phyloP scores from a whole-genome alignment of 2,797 vertebrate species.

The Eutrigla gurnardus region DNA sequence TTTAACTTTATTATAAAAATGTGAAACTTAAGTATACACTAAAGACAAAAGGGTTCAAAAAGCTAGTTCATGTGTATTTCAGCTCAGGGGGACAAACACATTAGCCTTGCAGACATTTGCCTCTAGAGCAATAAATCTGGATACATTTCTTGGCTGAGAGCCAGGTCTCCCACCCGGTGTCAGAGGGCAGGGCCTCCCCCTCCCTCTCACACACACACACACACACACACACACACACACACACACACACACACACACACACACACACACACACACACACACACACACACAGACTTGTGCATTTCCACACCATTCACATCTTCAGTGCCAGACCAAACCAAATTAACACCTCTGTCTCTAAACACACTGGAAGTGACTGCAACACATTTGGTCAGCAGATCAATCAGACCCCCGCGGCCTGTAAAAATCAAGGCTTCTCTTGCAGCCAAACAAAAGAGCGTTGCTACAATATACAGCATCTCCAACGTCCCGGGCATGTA shows the following conservation, averaged over 20 bases:
- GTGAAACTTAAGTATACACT: neutral
- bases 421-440: constrained; percentile 24
- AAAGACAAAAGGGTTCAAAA: constrained; percentile 3
- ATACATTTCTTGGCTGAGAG: constrained; percentile 62
- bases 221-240: neutral
- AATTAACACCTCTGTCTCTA: constrained; percentile 74
- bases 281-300: constrained; percentile 22
- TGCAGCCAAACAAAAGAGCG: constrained; percentile 36
- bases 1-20: neutral
- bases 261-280: constrained; percentile 17
- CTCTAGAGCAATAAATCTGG: constrained; percentile 67
- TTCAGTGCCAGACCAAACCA: constrained; percentile 67
- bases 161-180: constrained; percentile 67
- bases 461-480: constrained; percentile 15
- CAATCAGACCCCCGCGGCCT: constrained; percentile 47
- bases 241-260: constrained; percentile 16
- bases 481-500: constrained; percentile 12
- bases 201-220: neutral
- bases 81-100: constrained; percentile 30
- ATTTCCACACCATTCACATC: constrained; percentile 57
- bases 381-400: constrained; percentile 65
- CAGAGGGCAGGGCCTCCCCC: constrained; percentile 48
- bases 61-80: neutral
- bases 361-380: constrained; percentile 53
- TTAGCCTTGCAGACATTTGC: constrained; percentile 55